Conservation (phyloP, 2,888 invertebrate species). For the Endotricha flammealis region DNA sequence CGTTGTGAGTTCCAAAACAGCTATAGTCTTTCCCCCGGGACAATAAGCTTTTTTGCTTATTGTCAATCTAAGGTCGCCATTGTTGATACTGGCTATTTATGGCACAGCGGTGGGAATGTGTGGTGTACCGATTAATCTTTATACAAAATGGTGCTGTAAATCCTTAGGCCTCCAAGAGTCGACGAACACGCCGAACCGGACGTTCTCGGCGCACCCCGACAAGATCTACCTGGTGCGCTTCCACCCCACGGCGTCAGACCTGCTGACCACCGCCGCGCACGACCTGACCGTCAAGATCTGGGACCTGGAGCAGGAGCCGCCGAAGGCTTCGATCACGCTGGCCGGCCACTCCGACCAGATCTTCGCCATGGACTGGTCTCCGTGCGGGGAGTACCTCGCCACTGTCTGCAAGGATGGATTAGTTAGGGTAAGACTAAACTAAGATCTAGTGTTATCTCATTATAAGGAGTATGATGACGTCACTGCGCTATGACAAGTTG, state of each 20-base stretch:
- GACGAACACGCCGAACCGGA: conserved; percentile 84
- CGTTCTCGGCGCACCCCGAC: conserved; percentile 87
- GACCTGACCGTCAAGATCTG: conserved; percentile 94
- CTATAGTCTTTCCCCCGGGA: too few species aligned
- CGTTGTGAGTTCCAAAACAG: too few species aligned
- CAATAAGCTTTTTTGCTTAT: too few species aligned
- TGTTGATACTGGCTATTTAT: too few species aligned
- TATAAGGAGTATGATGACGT: too few species aligned
- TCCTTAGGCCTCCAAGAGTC: conserved; percentile 82
- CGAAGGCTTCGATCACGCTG: conserved; percentile 73
- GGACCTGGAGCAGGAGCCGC: conserved; percentile 80
- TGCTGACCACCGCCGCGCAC: conserved; percentile 92
- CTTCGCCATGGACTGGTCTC: conserved; percentile 95
- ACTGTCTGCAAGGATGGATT: conserved; percentile 94
- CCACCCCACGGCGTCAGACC: conserved; percentile 92
- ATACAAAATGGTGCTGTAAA: too few species aligned
- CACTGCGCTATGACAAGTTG: too few species aligned
- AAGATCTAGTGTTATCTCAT: too few species aligned
- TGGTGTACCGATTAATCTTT: too few species aligned
- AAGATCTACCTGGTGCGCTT: conserved; percentile 92
- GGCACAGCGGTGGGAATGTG: too few species aligned
- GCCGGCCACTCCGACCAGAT: conserved; percentile 91
- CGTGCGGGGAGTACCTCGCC: conserved; percentile 90
- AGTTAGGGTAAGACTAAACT: conserved; percentile 79
- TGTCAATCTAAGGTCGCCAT: too few species aligned